phyloP scores from a whole-genome alignment of 2,888 invertebrate species.

The Euzetes globulus region DNA sequence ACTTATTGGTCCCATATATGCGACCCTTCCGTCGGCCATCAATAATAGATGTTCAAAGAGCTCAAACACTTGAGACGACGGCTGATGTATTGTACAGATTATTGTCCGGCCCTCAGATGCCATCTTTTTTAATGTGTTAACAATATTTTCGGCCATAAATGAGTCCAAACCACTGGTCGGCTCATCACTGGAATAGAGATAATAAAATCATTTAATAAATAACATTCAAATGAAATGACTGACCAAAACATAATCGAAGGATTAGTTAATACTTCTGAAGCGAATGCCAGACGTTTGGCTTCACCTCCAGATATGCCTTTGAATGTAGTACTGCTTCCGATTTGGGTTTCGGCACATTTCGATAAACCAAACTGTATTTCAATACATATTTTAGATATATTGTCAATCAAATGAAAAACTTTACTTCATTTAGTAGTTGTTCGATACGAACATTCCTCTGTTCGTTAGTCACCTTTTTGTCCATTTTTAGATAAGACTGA shows the following conservation, averaged over 20 bases:
- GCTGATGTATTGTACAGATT: conserved; percentile 55
- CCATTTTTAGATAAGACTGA: conserved; percentile 18
- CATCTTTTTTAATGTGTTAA: conserved; percentile 57
- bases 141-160: conserved; percentile 90
- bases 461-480: neutral
- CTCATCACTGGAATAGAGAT: conserved; percentile 59
- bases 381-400: conserved; percentile 37
- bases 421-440: conserved; percentile 2
- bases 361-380: conserved; percentile 64
- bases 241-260: conserved; percentile 83
- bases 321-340: conserved; percentile 75
- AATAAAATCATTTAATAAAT: neutral
- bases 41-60: conserved; percentile 52
- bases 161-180: conserved; percentile 95
- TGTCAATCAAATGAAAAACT: neutral
- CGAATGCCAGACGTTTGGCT: conserved; percentile 87
- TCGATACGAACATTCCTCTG: neutral
- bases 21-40: conserved; percentile 52
- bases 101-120: conserved; percentile 51
- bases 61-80: conserved; percentile 51
- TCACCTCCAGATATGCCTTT: conserved; percentile 96
- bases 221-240: neutral
- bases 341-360: conserved; percentile 82
- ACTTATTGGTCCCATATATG: conserved; percentile 49
- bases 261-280: conserved; percentile 89